A percentile compares a stretch with the other conserved stretches of the same genome.
These are phyloP conservation scores for Hylaeus volcanicus DNA, from an alignment of 1,140 invertebrate species.

Conservation along the genomic window DNA sequence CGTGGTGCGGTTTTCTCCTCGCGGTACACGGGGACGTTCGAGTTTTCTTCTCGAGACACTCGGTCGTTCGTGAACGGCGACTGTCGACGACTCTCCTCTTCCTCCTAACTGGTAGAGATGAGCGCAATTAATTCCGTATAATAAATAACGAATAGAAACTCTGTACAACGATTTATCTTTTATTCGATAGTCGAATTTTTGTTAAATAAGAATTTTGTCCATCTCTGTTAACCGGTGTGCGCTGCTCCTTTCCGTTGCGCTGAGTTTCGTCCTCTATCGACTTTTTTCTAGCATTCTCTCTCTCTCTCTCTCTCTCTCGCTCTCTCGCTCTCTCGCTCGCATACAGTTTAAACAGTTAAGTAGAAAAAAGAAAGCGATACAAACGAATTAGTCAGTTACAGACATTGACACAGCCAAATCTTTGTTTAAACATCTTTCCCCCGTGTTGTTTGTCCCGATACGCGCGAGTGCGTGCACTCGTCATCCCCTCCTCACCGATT, in stretches of 20 bases:
- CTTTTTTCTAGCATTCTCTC: conserved; percentile 24
- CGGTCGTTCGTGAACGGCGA: conserved; percentile 3
- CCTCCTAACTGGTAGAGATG: no score
- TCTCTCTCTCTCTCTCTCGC: neutral
- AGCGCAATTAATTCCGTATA: no score
- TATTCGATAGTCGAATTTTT: no score
- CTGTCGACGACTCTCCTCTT: conserved; percentile 18
- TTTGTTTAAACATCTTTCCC: conserved; percentile 70
- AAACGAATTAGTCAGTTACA: conserved; percentile 66
- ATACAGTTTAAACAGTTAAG: conserved; percentile 55
- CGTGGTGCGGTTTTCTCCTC: no score
- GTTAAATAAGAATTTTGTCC: no score
- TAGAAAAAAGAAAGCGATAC: conserved; percentile 63
- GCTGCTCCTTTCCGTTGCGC: neutral
- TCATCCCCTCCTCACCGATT: no score
- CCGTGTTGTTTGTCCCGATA: conserved; percentile 33
- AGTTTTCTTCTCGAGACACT: no score
- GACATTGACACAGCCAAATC: conserved; percentile 74
- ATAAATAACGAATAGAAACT: no score
- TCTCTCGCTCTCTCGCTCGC: neutral
- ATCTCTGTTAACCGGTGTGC: neutral
- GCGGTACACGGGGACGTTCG: no score
- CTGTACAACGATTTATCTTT: no score
- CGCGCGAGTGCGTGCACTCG: no score
- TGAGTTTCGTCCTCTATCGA: neutral